Evolutionary conservation across 2,113 vertebrate genomes (phyloP).

Genomic region (Forbesichthys agassizii): DNA sequence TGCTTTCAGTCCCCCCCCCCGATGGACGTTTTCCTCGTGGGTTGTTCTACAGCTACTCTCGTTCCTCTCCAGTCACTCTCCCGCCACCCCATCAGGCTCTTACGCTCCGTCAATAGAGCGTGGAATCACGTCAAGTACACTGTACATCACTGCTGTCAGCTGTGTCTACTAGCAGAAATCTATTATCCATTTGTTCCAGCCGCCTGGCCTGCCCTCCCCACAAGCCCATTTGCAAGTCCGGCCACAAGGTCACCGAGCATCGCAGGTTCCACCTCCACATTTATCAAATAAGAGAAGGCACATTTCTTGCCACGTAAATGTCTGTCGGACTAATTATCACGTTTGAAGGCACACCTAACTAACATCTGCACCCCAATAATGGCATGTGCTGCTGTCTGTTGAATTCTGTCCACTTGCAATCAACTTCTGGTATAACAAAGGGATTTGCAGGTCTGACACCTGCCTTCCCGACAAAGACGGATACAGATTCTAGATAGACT

Average conservation of each 20-base stretch:
- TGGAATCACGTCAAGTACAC: no score
- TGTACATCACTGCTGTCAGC: conserved; percentile 60
- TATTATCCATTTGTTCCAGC: conserved; percentile 31
- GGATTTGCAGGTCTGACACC: conserved; percentile 33
- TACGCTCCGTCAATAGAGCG: no score
- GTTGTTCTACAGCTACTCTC: no score
- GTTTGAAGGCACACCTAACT: no score
- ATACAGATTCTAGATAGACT: no score
- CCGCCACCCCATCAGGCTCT: no score
- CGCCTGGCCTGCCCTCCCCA: background rate
- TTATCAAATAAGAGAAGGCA: background rate
- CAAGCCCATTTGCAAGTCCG: conserved; percentile 19
- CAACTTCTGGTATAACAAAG: conserved; percentile 9
- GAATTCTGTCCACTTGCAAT: background rate
- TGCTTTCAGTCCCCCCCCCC: background rate
- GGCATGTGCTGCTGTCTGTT: no score
- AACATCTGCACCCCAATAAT: no score
- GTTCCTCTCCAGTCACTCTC: no score
- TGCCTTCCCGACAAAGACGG: no score
- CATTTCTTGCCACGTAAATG: conserved; percentile 18
- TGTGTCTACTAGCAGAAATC: conserved; percentile 51
- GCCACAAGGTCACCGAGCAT: conserved; percentile 47
- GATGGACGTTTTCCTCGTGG: no score
- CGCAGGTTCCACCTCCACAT: conserved; percentile 24
- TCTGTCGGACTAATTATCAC: background rate